Evolutionary conservation across 2,797 vertebrate species (phyloP).

Genomic region (Furcifer pardalis): DNA sequence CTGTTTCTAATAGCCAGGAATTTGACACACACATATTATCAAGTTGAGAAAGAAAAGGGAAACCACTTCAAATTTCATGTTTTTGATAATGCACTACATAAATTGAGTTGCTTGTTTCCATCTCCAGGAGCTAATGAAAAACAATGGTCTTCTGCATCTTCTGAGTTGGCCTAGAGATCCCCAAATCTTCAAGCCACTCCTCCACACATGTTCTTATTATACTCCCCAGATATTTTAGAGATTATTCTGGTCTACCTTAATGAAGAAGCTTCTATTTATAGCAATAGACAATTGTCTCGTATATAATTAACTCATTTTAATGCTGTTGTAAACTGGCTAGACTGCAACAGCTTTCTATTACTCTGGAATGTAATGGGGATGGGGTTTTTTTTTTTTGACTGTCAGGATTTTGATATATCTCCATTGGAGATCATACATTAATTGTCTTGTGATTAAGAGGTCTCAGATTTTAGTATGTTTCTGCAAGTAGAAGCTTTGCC

Average conservation of each 20-base stretch:
- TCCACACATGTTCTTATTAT: background rate
- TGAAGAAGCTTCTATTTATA: background rate
- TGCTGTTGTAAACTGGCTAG: background rate
- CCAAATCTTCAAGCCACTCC: background rate
- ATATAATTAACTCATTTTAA: background rate
- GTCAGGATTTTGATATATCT: background rate
- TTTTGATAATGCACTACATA: constrained; percentile 15
- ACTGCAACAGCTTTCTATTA: background rate
- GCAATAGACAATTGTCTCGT: background rate
- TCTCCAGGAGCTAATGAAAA: constrained; percentile 26
- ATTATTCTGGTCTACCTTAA: background rate
- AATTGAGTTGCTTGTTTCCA: background rate
- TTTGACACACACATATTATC: constrained; percentile 15
- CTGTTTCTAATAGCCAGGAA: constrained; percentile 26
- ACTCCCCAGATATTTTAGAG: constrained; percentile 1
- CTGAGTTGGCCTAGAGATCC: background rate
- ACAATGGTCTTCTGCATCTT: background rate
- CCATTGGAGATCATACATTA: background rate
- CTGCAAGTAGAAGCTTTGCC: background rate
- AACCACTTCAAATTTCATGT: constrained; percentile 12
- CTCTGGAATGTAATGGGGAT: background rate
- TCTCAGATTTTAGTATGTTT: background rate
- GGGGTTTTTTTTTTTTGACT: background rate
- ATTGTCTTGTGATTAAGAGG: background rate
- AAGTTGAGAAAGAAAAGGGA: background rate